Evolutionary conservation across 2,888 invertebrate species (phyloP).

Genomic region (Blera fallax): DNA sequence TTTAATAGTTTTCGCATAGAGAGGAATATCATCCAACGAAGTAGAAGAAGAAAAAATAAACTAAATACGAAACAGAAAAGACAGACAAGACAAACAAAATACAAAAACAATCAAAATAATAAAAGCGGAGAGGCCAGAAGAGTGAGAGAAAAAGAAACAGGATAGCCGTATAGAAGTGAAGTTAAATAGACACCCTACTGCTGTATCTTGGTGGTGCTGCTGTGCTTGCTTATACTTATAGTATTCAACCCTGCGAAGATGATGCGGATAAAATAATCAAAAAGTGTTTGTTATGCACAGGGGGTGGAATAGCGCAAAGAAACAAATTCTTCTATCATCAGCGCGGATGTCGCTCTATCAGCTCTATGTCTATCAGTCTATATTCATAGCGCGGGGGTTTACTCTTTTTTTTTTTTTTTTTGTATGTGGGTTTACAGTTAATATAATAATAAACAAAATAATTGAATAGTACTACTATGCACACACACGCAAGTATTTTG

Average conservation of each 20-base stretch:
- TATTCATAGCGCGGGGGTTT: not conserved
- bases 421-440: not conserved
- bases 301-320: not conserved
- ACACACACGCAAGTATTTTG: not conserved
- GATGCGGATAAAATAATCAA: slow-evolving; percentile 12
- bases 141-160: not conserved
- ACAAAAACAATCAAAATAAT: slow-evolving; percentile 16
- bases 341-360: not conserved
- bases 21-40: not conserved
- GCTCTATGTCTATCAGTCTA: not conserved
- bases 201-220: not conserved
- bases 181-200: slow-evolving; percentile 8
- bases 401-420: not conserved
- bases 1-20: slow-evolving; percentile 38
- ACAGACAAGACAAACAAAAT: slow-evolving; percentile 21
- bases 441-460: not conserved
- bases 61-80: slow-evolving; percentile 20
- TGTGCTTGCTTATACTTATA: not conserved
- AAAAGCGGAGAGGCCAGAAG: slow-evolving; percentile 2
- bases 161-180: slow-evolving; percentile 19
- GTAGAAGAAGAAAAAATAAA: not conserved
- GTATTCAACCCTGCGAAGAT: slow-evolving; percentile 12
- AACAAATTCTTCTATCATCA: not conserved
- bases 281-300: not conserved
- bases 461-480: not conserved